These are phyloP conservation scores for Tridacna crocea DNA, from an alignment of 2,888 invertebrate species.

Conservation along the genomic window DNA sequence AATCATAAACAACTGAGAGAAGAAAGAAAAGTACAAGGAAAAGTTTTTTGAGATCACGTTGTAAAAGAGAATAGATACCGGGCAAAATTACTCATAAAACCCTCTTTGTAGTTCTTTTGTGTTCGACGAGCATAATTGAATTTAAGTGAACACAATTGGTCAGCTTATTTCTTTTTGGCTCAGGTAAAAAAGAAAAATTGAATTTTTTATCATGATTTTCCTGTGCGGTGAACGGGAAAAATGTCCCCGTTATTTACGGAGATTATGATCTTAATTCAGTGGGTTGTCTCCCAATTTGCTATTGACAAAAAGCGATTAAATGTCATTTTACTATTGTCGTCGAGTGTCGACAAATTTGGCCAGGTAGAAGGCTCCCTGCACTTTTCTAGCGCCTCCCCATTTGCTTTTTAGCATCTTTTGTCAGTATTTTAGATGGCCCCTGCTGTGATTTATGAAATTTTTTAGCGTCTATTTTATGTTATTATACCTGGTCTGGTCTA, in stretches of 20 bases:
- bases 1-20: background rate
- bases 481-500: no score
- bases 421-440: no score
- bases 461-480: no score
- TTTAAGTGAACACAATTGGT: conserved; percentile 26
- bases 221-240: conserved; percentile 38
- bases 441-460: no score
- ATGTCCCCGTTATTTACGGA: conserved; percentile 22
- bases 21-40: conserved; percentile 8
- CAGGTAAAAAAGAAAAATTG: conserved; percentile 26
- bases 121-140: conserved; percentile 10
- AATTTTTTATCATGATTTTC: conserved; percentile 32
- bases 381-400: no score
- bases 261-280: conserved; percentile 38
- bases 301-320: conserved; percentile 14
- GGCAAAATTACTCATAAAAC: conserved; percentile 17
- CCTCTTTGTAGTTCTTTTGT: conserved; percentile 21
- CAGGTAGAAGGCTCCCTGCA: no score
- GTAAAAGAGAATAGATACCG: conserved; percentile 21
- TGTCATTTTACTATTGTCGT: conserved; percentile 18
- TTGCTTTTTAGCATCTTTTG: no score
- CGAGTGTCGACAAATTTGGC: no score
- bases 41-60: background rate
- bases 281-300: conserved; percentile 23
- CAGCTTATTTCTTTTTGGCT: conserved; percentile 23